These are phyloP conservation scores for Trachelus stipa DNA, from an alignment of 2,888 invertebrate species.

Conservation along the genomic window DNA sequence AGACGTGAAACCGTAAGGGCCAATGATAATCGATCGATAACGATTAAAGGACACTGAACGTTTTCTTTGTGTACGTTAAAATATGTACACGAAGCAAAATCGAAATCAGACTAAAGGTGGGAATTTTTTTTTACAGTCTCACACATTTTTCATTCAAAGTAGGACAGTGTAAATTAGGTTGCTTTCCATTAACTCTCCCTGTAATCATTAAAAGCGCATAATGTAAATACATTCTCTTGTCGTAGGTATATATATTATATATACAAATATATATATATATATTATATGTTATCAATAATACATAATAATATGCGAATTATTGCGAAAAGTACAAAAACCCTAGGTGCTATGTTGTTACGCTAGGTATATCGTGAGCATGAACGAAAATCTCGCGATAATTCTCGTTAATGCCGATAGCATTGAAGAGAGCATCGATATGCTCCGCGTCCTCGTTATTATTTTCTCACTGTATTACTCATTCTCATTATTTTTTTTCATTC, in stretches of 20 bases:
- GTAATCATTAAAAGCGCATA: conserved; percentile 55
- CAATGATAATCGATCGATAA: neutral
- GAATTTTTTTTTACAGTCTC: conserved; percentile 11
- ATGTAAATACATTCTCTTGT: conserved; percentile 62
- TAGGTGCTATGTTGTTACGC: conserved; percentile 66
- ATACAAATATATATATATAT: conserved; percentile 40
- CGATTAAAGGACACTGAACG: neutral
- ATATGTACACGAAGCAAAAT: neutral
- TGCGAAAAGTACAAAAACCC: conserved; percentile 65
- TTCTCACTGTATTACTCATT: neutral
- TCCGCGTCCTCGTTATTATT: neutral
- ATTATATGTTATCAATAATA: conserved; percentile 37
- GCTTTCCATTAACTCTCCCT: conserved; percentile 51
- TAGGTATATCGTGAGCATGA: conserved; percentile 50
- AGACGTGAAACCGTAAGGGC: neutral
- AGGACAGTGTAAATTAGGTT: conserved; percentile 39
- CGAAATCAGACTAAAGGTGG: neutral
- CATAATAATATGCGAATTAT: conserved; percentile 60
- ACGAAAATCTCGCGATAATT: conserved; percentile 21
- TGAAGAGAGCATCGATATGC: neutral
- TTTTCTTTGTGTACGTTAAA: neutral
- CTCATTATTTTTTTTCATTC: neutral
- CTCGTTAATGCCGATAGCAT: neutral
- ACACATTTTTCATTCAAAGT: conserved; percentile 10
- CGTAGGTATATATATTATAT: conserved; percentile 47